Percentiles rank a stretch among this genome's conserved stretches.
phyloP scores from a whole-genome alignment of 1,140 invertebrate genomes.

The Bombyx mandarina region DNA sequence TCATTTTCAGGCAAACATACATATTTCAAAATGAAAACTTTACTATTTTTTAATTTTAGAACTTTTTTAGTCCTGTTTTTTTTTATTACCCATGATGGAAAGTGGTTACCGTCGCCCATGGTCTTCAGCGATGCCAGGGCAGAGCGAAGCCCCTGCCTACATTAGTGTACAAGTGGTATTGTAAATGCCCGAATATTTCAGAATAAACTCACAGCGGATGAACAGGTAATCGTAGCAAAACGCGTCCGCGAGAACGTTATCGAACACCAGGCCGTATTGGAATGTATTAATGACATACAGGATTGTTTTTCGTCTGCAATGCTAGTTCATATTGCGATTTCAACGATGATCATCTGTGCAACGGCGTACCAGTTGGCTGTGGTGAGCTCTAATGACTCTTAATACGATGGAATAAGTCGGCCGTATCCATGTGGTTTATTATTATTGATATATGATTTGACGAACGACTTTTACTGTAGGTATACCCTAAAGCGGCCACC shows the following conservation, averaged over 20 bases:
- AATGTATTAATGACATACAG: constrained; percentile 46
- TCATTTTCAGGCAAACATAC: too few relatives aligned
- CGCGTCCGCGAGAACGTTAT: constrained; percentile 25
- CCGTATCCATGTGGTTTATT: not conserved
- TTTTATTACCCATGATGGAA: too few relatives aligned
- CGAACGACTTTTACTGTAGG: too few relatives aligned
- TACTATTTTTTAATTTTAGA: too few relatives aligned
- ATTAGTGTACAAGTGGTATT: too few relatives aligned
- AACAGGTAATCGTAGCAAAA: not conserved
- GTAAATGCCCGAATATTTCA: too few relatives aligned
- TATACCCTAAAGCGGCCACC: too few relatives aligned
- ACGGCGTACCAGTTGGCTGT: constrained; percentile 66
- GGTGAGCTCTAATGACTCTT: constrained; percentile 31
- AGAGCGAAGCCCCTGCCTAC: too few relatives aligned
- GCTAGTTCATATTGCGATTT: constrained; percentile 65
- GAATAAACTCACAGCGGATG: not conserved
- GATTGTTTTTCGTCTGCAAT: constrained; percentile 58
- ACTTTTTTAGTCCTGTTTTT: too few relatives aligned
- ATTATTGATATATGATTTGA: not conserved
- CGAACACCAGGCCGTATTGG: constrained; percentile 46
- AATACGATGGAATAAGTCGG: not conserved
- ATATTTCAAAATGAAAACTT: too few relatives aligned
- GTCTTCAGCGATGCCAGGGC: too few relatives aligned
- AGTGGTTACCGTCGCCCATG: too few relatives aligned
- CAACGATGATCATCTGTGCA: constrained; percentile 69